These are phyloP conservation scores for Thumatha senex DNA, from an alignment of 2,888 invertebrate species.

Conservation along the genomic window DNA sequence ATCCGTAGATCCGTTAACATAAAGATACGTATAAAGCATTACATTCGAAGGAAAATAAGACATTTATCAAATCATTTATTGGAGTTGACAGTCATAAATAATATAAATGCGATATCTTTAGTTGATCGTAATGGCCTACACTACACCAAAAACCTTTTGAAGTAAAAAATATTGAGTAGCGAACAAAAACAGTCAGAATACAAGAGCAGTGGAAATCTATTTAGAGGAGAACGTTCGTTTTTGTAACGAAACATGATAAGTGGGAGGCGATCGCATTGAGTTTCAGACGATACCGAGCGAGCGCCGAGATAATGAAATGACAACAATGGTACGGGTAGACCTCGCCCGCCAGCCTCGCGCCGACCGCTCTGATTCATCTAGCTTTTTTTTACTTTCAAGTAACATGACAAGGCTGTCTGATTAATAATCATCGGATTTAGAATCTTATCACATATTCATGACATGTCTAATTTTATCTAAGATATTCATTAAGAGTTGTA, in stretches of 20 bases:
- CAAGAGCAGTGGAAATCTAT: background rate
- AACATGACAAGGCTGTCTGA: background rate
- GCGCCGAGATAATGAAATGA: background rate
- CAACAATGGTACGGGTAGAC: background rate
- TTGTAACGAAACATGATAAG: background rate
- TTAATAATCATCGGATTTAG: background rate
- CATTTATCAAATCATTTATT: conserved; percentile 11
- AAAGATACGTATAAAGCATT: conserved; percentile 7
- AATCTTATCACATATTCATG: background rate
- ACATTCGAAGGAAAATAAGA: conserved; percentile 5
- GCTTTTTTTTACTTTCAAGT: background rate
- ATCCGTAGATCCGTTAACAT: conserved; percentile 13
- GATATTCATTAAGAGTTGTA: background rate
- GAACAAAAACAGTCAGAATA: background rate
- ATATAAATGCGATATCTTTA: conserved; percentile 3
- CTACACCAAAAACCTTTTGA: conserved; percentile 2
- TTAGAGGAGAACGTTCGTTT: conserved; percentile 2
- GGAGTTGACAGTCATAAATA: conserved; percentile 11
- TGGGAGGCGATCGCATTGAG: background rate
- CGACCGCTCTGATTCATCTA: background rate
- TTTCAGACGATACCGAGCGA: background rate
- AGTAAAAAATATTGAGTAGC: conserved; percentile 1
- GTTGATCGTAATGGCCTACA: background rate
- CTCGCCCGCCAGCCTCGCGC: background rate
- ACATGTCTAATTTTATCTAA: background rate